A percentile compares a stretch with the other conserved stretches of the same genome.
phyloP scores from a whole-genome alignment of 2,888 invertebrate species.

The Tetragonula carbonaria region DNA sequence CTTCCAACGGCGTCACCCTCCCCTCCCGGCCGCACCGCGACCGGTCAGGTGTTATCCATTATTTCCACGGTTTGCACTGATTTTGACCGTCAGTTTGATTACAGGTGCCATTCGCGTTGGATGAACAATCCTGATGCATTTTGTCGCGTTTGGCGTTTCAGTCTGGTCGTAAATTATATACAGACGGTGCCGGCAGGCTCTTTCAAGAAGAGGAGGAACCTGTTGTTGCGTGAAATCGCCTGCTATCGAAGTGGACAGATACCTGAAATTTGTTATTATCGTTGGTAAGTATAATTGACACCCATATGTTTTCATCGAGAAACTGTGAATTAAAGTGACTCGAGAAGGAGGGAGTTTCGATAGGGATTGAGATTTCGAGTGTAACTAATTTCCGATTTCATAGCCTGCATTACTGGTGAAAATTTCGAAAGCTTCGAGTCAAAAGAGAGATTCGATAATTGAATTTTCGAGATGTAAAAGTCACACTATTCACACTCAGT shows the following conservation, averaged over 20 bases:
- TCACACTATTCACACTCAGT: neutral
- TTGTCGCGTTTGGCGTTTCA: neutral
- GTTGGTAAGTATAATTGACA: neutral
- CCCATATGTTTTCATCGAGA: neutral
- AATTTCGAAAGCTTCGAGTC: neutral
- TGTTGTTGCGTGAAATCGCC: neutral
- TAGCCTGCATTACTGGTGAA: neutral
- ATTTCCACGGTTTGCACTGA: conserved; percentile 77
- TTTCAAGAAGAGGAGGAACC: neutral
- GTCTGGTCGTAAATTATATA: neutral
- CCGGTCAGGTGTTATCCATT: conserved; percentile 67
- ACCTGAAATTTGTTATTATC: neutral
- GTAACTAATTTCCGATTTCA: neutral
- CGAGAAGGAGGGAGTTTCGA: neutral
- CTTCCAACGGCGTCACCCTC: conserved; percentile 37
- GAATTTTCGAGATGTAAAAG: neutral
- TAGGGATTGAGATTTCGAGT: neutral
- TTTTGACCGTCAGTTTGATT: conserved; percentile 82
- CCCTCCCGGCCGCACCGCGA: conserved; percentile 28
- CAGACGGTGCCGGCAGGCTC: neutral
- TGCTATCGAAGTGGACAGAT: neutral
- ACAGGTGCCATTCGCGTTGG: conserved; percentile 81
- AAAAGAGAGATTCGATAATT: neutral
- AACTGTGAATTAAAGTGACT: neutral
- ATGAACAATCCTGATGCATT: conserved; percentile 44